Base-by-base conservation (phyloP, 2,113 vertebrate genomes). In the Gasterosteus nipponicus region DNA sequence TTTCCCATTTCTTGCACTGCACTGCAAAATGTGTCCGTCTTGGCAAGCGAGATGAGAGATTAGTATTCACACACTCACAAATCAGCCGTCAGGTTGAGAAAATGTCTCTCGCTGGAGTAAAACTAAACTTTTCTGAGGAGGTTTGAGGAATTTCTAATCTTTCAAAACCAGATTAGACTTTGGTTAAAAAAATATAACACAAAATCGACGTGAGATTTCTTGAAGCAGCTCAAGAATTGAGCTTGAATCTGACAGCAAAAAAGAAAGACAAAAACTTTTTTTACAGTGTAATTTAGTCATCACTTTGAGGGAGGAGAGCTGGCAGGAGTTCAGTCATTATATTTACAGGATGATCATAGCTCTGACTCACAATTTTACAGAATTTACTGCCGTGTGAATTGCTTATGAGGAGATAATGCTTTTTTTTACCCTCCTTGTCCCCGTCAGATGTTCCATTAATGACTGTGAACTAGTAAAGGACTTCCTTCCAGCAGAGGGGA, bases 201-300 rank as follows among this genome's bases (percentile, higher is more conserved):
- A 41, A 56, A 59, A 39, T 33, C 5, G 15, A 42, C 19, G 0
- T n/a, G 2, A 38, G 16, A 39, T 56, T 58, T 69, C 53, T 12
- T 44, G 0, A 31, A 73, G n/a, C 11, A 19, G 10, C 11, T 66
- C 41, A 56, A 31, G 57, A 63, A 35, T 26, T 26, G 22, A 26
- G 22, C 22, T 26, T 26, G 22, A 26, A 26, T 26, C 22, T 26
- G 22, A 26, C 33, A 33, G 33, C 33, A 33, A 33, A 33, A 33
- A 33, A 3, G 3, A 33, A 33, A 33, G 33, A 69, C 61, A 22
- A 33, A 33, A 35, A 26, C 46, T 29, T 68, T 61, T 85, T 81
- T 82, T 77, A 35, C 84, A 83, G 77, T 71, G 75, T 80, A 61
- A 69, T 35, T 89, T 82, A 83, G 75, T 91, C 90, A 87, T 85